phyloP scores from a whole-genome alignment of 2,113 vertebrate species.

The Rhegmatorhina hoffmannsi region DNA sequence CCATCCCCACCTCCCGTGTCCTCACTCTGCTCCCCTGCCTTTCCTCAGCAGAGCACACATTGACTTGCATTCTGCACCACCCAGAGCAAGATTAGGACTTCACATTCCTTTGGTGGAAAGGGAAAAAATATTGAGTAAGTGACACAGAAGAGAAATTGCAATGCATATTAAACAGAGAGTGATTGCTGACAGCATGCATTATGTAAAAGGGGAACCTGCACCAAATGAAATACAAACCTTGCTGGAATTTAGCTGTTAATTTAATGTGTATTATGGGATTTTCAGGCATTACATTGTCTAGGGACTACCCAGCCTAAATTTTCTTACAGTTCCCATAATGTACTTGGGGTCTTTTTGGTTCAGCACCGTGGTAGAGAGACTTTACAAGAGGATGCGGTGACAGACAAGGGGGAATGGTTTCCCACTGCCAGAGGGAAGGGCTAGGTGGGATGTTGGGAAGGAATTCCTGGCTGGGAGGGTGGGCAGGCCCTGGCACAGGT shows the following conservation, averaged over 20 bases:
- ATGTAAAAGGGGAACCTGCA: constrained; percentile 46
- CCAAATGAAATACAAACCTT: constrained; percentile 63
- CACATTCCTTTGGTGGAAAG: background rate
- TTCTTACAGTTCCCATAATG: background rate
- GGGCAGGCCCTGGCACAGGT: background rate
- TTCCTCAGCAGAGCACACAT: background rate
- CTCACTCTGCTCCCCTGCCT: background rate
- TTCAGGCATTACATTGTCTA: constrained; percentile 29
- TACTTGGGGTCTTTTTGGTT: background rate
- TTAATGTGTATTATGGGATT: constrained; percentile 18
- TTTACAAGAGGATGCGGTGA: background rate
- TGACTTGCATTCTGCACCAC: background rate
- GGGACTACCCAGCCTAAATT: constrained; percentile 1
- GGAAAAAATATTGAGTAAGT: constrained; percentile 66
- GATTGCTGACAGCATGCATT: constrained; percentile 58
- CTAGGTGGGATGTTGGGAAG: background rate
- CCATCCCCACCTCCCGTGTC: background rate
- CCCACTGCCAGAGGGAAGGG: background rate
- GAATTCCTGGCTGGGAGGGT: background rate
- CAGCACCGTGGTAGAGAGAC: background rate
- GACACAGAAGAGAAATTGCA: constrained; percentile 55
- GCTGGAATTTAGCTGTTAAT: constrained; percentile 58
- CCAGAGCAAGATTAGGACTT: background rate
- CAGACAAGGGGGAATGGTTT: background rate
- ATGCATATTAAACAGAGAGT: constrained; percentile 54